phyloP scores from a whole-genome alignment of 2,797 vertebrate species.

The Toxotes lorentzi region DNA sequence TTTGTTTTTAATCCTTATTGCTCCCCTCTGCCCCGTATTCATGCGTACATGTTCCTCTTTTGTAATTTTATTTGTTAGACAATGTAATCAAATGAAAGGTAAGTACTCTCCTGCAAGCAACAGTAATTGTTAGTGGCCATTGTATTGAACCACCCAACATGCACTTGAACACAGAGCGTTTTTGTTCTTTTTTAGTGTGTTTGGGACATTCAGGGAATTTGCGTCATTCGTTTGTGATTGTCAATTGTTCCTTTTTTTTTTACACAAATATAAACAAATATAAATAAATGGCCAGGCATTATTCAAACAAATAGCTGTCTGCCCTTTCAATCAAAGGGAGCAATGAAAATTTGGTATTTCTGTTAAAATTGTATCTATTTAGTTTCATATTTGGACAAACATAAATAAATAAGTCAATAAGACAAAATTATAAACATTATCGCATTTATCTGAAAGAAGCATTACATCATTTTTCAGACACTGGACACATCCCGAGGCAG shows the following conservation, averaged over 20 bases:
- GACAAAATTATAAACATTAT: background rate
- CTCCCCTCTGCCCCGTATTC: constrained; percentile 48
- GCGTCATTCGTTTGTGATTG: constrained; percentile 52
- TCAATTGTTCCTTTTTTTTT: constrained; percentile 18
- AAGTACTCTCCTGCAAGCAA: constrained; percentile 75
- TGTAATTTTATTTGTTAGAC: constrained; percentile 71
- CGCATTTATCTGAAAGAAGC: background rate
- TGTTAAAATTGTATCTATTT: background rate
- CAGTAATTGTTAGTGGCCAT: constrained; percentile 64
- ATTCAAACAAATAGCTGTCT: constrained; percentile 25
- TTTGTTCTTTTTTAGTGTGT: constrained; percentile 42
- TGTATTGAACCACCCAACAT: constrained; percentile 61
- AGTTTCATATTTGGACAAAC: background rate
- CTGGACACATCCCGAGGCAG: background rate
- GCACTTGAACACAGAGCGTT: constrained; percentile 57
- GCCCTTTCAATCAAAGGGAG: constrained; percentile 12
- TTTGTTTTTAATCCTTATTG: constrained; percentile 73
- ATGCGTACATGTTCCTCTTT: constrained; percentile 47
- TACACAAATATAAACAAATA: constrained; percentile 35
- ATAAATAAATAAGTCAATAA: constrained; percentile 7
- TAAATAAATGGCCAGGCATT: constrained; percentile 25
- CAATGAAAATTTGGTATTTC: background rate
- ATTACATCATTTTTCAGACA: background rate
- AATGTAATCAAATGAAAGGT: constrained; percentile 69
- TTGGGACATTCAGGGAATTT: constrained; percentile 47